Percentiles rank a stretch among this genome's conserved stretches.
These are phyloP conservation scores for Buathra laborator DNA, from an alignment of 2,888 invertebrate species.

Conservation along the genomic window DNA sequence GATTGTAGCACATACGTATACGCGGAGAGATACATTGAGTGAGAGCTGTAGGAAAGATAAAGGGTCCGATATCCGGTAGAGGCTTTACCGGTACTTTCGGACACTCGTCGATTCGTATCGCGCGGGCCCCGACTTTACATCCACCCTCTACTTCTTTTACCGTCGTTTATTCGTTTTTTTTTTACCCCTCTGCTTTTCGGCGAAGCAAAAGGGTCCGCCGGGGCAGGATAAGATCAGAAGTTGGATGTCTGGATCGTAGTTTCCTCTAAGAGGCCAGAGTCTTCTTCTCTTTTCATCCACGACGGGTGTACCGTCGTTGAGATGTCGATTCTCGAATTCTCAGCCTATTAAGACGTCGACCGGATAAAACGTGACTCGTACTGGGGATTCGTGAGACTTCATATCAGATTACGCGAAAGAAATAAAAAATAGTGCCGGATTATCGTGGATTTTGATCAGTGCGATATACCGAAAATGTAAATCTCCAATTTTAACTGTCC, in stretches of 20 bases:
- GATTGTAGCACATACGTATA: conserved; percentile 10
- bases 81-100: conserved; percentile 48
- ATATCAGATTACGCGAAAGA: conserved; percentile 43
- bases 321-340: conserved; percentile 60
- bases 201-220: conserved; percentile 63
- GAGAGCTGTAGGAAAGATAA: conserved; percentile 48
- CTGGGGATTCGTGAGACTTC: conserved; percentile 17
- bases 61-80: conserved; percentile 45
- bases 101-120: conserved; percentile 63
- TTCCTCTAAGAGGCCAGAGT: conserved; percentile 36
- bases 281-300: conserved; percentile 40
- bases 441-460: conserved; percentile 11
- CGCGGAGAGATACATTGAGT: conserved; percentile 19
- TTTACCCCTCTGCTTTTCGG: conserved; percentile 41
- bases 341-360: conserved; percentile 61
- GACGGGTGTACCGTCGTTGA: conserved; percentile 10
- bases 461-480: not conserved
- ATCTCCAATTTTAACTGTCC: not conserved
- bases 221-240: conserved; percentile 53
- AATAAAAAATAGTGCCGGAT: conserved; percentile 21
- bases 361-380: conserved; percentile 38
- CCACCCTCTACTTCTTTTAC: conserved; percentile 36
- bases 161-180: conserved; percentile 10
- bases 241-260: conserved; percentile 59
- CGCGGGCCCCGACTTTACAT: conserved; percentile 60